Evolutionary conservation across 1,140 invertebrate species (phyloP), one percentile per base, ranked within the genome.

Genomic region (Pachyrhynchus sulphureomaculatus): DNA sequence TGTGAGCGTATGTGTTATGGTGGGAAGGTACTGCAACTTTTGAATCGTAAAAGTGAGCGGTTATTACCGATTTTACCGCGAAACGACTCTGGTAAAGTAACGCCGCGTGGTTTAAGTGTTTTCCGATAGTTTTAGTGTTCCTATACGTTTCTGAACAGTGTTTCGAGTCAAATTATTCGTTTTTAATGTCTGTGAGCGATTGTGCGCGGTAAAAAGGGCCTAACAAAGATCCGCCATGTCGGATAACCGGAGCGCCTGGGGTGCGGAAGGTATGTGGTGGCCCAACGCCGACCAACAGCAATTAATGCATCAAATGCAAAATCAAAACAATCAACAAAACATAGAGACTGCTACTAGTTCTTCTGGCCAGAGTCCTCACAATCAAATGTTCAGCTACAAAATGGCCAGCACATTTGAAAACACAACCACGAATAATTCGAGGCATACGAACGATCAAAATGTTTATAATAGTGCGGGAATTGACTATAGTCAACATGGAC

Each of bases 311-410:
- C 76, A 81, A 68, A 80, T 81, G 66, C 80, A 80, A 55, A 80
- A 82, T 51, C 79, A 69, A 4, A 65, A 73, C 44, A 70, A 72
- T n/a, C 68, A 72, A n/a, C 73, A 73, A 63, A 78, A 79, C 32
- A 73, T 80, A 34, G 78, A 77, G 21, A 76, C 77, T 13, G 57
- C 77, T 72, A 71, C 53, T 20, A 61, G 62, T 63, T 44, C 63
- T 24, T 62, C 68, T 8, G 52, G 62, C 64, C 78, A 80, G 57
- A 77, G 77, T n/a, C 57, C 56, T 71, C 78, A 58, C 84, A 88
- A 90, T 73, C 89, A 90, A 75, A 80, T 90, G 62, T 90, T 90
- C 74, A 86, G 86, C 59, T 91, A 91, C 79, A 91, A 91, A 82
- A 90, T 91, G 88, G 86, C 88, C 73, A 86, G 86, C 72, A 87